Evolutionary conservation across 1,140 invertebrate genomes (phyloP), one percentile per base, ranked within the genome.

Genomic region (Lepidostoma basale): DNA sequence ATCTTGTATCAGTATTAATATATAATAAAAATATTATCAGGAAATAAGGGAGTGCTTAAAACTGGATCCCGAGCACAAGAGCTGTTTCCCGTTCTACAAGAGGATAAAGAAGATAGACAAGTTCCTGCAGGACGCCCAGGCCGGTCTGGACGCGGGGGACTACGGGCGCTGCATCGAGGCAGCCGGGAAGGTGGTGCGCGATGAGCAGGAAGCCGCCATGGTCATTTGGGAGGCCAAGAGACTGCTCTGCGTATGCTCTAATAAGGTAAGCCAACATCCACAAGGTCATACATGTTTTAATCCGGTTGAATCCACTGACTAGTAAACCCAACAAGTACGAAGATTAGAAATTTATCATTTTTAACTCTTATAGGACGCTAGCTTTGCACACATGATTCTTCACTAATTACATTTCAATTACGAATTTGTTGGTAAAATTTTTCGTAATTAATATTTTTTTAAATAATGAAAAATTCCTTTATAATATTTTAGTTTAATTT

Each of bases 31-130:
- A 23, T 45, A 76, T 68, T 67, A 49, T 73, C 90, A 92, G 79
- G 93, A 98, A 84, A 92, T 99, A 72, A 88, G 98, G 20, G 97
- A 99, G 81, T 99, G 98, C 81, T 86, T 99, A 8, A 98, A 98
- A 82, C 83, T 98, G 22, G 98, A 99, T 84, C 96, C 97, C 0
- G 98, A 99, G 75, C 96, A 99, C 80, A 96, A 97, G 80, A 84
- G 92, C 65, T 99, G 98, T 83, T 97, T 89, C 80, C 88, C 91
- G n/a, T 90, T 97, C 76, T 99, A 99, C 80, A 99, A 98, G 78
- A 96, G 95, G 78, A 83, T 99, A 1, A 98, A 98, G 77, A 98
- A 98, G 78, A 85, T 99, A n/a, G 92, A 92, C 58, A 98, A 97
- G 78, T 83, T 91, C 60, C 75, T 98, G 30, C 83, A 86, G 25